Evolutionary conservation across 2,797 vertebrate species (phyloP).

Genomic region (Chelonia mydas): DNA sequence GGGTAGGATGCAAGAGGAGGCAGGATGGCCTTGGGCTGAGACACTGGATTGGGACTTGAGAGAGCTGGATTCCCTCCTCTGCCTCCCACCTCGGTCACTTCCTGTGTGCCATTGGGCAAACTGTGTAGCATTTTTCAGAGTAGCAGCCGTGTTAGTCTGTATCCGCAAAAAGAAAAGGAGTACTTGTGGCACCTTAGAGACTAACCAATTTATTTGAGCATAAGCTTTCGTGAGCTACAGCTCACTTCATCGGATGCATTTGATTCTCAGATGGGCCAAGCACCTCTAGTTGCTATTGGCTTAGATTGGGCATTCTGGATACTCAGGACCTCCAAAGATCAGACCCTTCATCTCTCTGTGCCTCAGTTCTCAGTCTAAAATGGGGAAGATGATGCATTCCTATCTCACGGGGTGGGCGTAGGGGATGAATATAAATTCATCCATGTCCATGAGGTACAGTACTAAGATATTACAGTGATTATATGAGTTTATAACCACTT

Average conservation of each 20-base stretch:
- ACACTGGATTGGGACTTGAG: neutral
- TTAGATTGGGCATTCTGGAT: neutral
- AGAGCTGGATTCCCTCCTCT: neutral
- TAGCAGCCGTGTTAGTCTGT: too few relatives aligned
- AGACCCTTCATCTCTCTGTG: neutral
- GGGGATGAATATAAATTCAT: neutral
- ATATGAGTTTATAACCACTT: neutral
- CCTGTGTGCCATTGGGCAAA: neutral
- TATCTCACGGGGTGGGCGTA: neutral
- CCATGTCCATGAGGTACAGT: neutral
- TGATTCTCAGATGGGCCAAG: neutral
- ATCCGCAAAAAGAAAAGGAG: too few relatives aligned
- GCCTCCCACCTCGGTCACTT: too few relatives aligned
- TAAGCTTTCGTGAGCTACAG: too few relatives aligned
- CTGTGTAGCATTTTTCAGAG: neutral
- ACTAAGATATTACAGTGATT: neutral
- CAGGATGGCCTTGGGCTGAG: neutral
- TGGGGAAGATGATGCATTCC: neutral
- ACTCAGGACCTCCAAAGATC: neutral
- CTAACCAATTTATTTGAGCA: too few relatives aligned
- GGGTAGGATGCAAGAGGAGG: accelerated
- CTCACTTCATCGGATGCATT: too few relatives aligned
- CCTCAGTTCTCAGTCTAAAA: neutral
- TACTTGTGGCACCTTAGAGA: too few relatives aligned
- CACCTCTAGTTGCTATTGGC: neutral